Base-by-base conservation (phyloP, 2,797 vertebrate species). In the Gymnothorax javanicus region DNA sequence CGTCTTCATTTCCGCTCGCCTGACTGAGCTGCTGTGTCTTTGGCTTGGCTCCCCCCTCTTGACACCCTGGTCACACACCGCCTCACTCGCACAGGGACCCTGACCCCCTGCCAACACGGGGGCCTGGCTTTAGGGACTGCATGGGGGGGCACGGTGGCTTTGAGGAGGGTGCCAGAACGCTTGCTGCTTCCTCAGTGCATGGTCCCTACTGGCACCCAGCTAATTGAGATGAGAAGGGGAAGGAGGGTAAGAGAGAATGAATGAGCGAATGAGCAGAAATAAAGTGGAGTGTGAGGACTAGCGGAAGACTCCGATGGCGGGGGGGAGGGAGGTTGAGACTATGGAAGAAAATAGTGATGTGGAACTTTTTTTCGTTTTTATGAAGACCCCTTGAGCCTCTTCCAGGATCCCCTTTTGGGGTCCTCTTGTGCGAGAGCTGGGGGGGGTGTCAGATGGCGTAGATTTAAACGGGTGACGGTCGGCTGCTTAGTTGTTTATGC, bases 51-150 rank as follows among this genome's bases (percentile, higher is more conserved):
- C 27, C 43, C 50, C 84, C 75, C 75, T 43, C 60, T 71, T 85
- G 84, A 85, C 50, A 67, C 15, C 25, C 60, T 27, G n/a, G 43
- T 67, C 84, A 85, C 84, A 83, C 82, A 60, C 82, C n/a, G 17
- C 75, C 58, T 60, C 60, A 52, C 84, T 69, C 83, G 59, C 82
- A 33, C 73, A 43, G 57, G 7, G 57, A 25, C 82, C 60, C n/a
- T n/a, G 50, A 69, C 43, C 23, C 62, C 17, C 7, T 67, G 64
- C 60, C 43, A 85, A 27, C 60, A 33, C 0, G 13, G 25, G 56
- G 73, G 59, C 23, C 7, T 6, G 25, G 82, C 82, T 33, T n/a
- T 57, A 15, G 56, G 7, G 56, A 83, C 33, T 43, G 56, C 1
- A 1, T 20, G 57, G 54, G n/a, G n/a, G 56, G 17, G 43, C 43